A percentile compares a stretch with the other conserved stretches of the same genome.
Conservation (phyloP, 2,888 invertebrate genomes). For the Trachelus stipa region DNA sequence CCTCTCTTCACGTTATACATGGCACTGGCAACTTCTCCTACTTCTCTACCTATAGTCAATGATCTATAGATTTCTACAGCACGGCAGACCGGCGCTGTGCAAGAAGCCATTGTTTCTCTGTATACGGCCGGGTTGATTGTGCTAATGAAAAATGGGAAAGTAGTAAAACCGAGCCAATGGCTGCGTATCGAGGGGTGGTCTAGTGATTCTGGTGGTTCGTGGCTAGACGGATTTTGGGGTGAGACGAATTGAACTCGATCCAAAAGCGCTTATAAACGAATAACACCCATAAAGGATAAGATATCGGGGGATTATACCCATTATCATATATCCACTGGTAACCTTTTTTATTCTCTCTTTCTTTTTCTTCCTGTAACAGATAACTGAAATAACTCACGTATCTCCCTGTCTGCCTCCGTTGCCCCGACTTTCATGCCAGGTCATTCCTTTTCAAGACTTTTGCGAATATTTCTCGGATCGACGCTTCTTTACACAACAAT, state of each 20-base stretch:
- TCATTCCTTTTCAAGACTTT: background rate
- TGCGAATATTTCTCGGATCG: background rate
- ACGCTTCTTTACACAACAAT: background rate
- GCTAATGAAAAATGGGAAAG: conserved; percentile 56
- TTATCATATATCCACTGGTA: conserved; percentile 45
- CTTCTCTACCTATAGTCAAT: conserved; percentile 23
- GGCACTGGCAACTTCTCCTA: conserved; percentile 4
- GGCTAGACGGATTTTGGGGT: conserved; percentile 12
- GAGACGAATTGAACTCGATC: conserved; percentile 53
- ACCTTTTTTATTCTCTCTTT: conserved; percentile 15
- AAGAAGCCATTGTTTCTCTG: conserved; percentile 46
- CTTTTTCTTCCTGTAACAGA: background rate
- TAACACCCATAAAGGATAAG: conserved; percentile 50
- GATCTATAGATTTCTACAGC: conserved; percentile 40
- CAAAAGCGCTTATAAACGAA: conserved; percentile 57
- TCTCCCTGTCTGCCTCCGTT: background rate
- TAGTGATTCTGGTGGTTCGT: conserved; percentile 22
- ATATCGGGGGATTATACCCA: conserved; percentile 50
- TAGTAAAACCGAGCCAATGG: conserved; percentile 42
- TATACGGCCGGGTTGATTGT: conserved; percentile 40
- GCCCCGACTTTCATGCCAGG: background rate
- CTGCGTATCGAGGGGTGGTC: conserved; percentile 27
- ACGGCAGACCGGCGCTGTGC: conserved; percentile 18
- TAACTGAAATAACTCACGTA: background rate
- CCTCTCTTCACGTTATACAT: conserved; percentile 13